Evolutionary conservation across 1,140 invertebrate species (phyloP).

Genomic region (Diorhabda carinulata): DNA sequence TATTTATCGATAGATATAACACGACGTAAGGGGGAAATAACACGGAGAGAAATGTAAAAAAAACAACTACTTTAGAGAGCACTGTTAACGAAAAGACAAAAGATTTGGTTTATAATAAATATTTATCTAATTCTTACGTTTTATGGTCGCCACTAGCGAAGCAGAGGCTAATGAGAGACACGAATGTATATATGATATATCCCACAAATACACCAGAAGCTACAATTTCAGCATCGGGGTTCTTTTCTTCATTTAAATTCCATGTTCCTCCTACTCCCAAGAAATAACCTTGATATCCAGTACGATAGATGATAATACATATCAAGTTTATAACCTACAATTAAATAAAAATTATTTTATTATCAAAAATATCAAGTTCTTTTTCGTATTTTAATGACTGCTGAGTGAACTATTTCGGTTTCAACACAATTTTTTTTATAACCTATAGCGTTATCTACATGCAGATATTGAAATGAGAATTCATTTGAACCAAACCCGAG

Average conservation of each 20-base stretch:
- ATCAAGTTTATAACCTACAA: slow-evolving; percentile 75
- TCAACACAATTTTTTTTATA: neutral
- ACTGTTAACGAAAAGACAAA: too few relatives aligned
- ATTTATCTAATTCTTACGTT: slow-evolving; percentile 49
- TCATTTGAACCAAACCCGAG: neutral
- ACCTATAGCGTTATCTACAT: neutral
- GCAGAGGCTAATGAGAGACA: slow-evolving; percentile 65
- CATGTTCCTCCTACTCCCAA: slow-evolving; percentile 80
- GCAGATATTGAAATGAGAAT: neutral
- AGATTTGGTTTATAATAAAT: too few relatives aligned
- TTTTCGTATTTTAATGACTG: slow-evolving; percentile 25
- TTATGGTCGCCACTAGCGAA: slow-evolving; percentile 74
- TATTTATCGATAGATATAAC: too few relatives aligned
- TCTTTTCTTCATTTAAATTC: slow-evolving; percentile 85
- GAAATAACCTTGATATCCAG: slow-evolving; percentile 75
- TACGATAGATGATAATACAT: slow-evolving; percentile 74
- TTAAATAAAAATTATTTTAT: slow-evolving; percentile 20
- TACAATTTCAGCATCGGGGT: slow-evolving; percentile 77
- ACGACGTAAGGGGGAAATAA: too few relatives aligned
- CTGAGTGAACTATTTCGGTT: neutral
- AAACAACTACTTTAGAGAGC: too few relatives aligned
- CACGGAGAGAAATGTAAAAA: too few relatives aligned
- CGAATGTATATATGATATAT: slow-evolving; percentile 74
- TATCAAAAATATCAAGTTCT: slow-evolving; percentile 25
- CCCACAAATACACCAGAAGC: slow-evolving; percentile 81